Evolutionary conservation across 2,113 vertebrate species (phyloP).

Genomic region (Nibea coibor): DNA sequence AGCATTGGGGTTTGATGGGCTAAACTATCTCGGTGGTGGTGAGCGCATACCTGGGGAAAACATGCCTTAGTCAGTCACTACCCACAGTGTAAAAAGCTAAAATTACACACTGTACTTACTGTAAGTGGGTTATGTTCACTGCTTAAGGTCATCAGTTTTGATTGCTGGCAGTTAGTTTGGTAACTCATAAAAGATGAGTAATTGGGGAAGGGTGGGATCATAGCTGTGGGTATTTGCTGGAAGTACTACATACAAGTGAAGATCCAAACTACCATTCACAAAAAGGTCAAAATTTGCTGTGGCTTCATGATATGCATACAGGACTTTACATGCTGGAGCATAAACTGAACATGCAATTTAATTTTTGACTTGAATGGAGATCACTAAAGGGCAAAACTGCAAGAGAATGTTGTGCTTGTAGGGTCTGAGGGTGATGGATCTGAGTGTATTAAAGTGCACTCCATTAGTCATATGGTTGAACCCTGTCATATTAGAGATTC

Average conservation of each 20-base stretch:
- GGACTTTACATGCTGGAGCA: too few species aligned
- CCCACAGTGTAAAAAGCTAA: background rate
- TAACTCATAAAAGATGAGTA: background rate
- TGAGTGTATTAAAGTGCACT: conserved; percentile 29
- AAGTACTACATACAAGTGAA: background rate
- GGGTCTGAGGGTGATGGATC: conserved; percentile 15
- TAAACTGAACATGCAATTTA: background rate
- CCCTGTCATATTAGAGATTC: conserved; percentile 57
- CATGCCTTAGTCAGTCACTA: background rate
- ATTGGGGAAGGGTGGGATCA: background rate
- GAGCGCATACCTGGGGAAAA: background rate
- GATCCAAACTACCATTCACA: too few species aligned
- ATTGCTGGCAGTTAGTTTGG: background rate
- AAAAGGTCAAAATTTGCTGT: too few species aligned
- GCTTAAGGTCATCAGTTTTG: background rate
- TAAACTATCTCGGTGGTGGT: background rate
- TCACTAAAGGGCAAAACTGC: background rate
- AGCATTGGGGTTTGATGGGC: background rate
- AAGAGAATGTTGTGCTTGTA: background rate
- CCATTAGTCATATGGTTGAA: conserved; percentile 49
- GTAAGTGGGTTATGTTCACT: background rate
- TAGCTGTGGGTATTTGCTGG: background rate
- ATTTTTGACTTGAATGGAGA: background rate
- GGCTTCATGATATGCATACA: background rate
- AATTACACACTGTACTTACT: background rate